Conservation (phyloP, 2,113 vertebrate species). For the Thalassoma bifasciatum region DNA sequence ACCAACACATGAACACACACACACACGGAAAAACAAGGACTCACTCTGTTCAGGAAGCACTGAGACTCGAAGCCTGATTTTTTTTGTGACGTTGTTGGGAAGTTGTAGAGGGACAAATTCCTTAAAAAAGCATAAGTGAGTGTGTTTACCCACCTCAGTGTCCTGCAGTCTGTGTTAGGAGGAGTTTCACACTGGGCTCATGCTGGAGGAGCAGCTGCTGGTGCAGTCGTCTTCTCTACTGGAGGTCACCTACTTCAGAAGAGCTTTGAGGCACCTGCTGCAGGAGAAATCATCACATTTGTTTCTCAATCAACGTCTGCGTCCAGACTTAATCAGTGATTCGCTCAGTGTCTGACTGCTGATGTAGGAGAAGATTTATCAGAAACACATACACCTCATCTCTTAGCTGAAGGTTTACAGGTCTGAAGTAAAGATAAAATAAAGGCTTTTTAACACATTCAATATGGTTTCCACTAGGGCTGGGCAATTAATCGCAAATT, state of each 20-base stretch:
- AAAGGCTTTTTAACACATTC: background rate
- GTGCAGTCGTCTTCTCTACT: background rate
- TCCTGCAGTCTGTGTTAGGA: background rate
- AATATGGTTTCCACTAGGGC: too few relatives aligned
- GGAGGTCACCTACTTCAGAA: background rate
- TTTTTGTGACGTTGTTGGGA: too few relatives aligned
- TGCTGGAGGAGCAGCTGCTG: background rate
- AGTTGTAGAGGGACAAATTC: too few relatives aligned
- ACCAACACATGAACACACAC: conserved; percentile 13
- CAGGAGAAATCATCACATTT: background rate
- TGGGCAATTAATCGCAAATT: too few relatives aligned
- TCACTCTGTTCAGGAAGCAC: background rate
- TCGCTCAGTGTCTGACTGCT: too few relatives aligned
- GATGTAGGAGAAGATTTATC: too few relatives aligned
- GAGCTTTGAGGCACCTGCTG: background rate
- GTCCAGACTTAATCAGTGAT: background rate
- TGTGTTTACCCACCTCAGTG: conserved; percentile 13
- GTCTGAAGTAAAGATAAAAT: background rate
- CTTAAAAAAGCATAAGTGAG: fast-evolving
- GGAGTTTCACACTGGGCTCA: background rate
- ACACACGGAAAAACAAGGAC: conserved; percentile 13
- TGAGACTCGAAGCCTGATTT: background rate
- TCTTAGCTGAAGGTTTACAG: too few relatives aligned
- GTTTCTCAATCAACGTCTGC: background rate
- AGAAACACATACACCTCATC: too few relatives aligned